Percentiles rank a stretch among this genome's conserved stretches.
These are phyloP conservation scores for Harpegnathos saltator DNA, from an alignment of 1,140 invertebrate species.

Conservation along the genomic window DNA sequence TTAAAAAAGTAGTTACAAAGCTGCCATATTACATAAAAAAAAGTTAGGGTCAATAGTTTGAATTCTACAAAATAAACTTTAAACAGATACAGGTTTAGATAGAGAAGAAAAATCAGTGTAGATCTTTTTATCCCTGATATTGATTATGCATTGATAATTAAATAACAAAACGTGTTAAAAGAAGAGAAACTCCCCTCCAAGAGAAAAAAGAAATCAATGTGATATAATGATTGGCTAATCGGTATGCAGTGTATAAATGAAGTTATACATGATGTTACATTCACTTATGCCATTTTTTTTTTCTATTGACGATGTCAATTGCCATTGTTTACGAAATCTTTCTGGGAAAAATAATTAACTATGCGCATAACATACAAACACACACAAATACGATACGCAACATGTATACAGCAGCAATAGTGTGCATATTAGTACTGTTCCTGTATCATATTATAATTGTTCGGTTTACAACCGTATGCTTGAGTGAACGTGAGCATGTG, in stretches of 20 bases:
- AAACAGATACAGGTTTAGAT: not conserved
- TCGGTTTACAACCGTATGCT: slow-evolving; percentile 7
- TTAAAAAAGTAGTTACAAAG: slow-evolving; percentile 55
- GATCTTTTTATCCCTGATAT: slow-evolving; percentile 39
- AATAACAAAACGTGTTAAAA: not conserved
- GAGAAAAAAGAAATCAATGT: slow-evolving; percentile 30
- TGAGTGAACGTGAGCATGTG: slow-evolving; percentile 18
- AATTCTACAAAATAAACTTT: slow-evolving; percentile 27
- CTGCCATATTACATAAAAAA: slow-evolving; percentile 56
- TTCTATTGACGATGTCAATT: not conserved
- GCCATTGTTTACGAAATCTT: slow-evolving; percentile 13
- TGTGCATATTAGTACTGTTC: slow-evolving; percentile 11
- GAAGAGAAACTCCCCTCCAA: not conserved
- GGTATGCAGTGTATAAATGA: not conserved
- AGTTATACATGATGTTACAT: slow-evolving; percentile 42
- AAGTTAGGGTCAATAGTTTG: slow-evolving; percentile 45
- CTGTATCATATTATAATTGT: not conserved
- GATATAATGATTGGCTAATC: slow-evolving; percentile 52
- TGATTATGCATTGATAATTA: slow-evolving; percentile 9
- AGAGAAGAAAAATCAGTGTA: slow-evolving; percentile 28
- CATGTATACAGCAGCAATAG: slow-evolving; percentile 19
- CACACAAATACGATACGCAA: not conserved
- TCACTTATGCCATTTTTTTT: slow-evolving; percentile 18
- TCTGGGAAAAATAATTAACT: not conserved
- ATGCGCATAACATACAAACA: not conserved